These are phyloP conservation scores for Orthonychiurus folsomi DNA, from an alignment of 2,888 invertebrate species.

Conservation along the genomic window DNA sequence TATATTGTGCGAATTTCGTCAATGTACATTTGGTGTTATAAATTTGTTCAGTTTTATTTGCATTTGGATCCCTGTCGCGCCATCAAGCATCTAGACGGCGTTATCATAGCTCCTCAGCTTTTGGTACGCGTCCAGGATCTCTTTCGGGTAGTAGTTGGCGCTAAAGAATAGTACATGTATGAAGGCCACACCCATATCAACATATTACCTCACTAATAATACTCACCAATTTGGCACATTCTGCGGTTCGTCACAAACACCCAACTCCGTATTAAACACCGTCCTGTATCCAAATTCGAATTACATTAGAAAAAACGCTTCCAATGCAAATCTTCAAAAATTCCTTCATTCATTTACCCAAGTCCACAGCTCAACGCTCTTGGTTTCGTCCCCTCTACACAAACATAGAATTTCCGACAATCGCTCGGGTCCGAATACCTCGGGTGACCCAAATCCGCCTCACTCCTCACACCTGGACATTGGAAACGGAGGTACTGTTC, in stretches of 20 bases:
- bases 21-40: no score
- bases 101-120: slow-evolving; percentile 34
- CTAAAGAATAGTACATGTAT: slow-evolving; percentile 23
- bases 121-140: slow-evolving; percentile 32
- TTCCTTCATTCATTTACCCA: neutral
- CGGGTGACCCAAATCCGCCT: slow-evolving; percentile 35
- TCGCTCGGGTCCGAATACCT: slow-evolving; percentile 49
- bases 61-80: no score
- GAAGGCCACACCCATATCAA: slow-evolving; percentile 1
- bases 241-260: slow-evolving; percentile 80
- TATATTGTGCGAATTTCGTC: no score
- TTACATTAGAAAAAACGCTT: neutral
- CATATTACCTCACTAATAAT: neutral
- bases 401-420: slow-evolving; percentile 70
- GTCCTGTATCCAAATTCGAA: slow-evolving; percentile 52
- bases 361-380: slow-evolving; percentile 24
- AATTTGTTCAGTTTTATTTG: no score
- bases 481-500: slow-evolving; percentile 67
- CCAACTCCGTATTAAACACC: slow-evolving; percentile 79
- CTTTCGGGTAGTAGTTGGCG: slow-evolving; percentile 34
- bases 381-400: slow-evolving; percentile 27
- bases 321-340: no score
- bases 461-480: slow-evolving; percentile 53
- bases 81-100: slow-evolving; percentile 16
- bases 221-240: slow-evolving; percentile 78